Base-by-base conservation (phyloP, 2,888 invertebrate genomes). In the Tethea ocularis region DNA sequence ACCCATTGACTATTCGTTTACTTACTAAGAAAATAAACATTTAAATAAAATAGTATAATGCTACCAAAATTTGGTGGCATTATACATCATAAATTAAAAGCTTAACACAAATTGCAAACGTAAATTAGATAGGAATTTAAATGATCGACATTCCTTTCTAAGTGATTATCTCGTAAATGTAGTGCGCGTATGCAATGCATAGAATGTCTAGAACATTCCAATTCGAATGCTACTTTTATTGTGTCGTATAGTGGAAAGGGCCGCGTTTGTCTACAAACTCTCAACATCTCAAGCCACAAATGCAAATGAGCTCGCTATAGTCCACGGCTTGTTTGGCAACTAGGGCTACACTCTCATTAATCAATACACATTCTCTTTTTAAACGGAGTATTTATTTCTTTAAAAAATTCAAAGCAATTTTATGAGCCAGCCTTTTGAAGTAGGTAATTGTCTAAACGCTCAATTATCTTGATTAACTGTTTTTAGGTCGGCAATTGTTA, bases 311-410 rank as follows among this genome's bases (percentile, higher is more conserved):
- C 72, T 67, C 68, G 69, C 74, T 71, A 80, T 82, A 83, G 74
- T 80, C 81, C 84, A 86, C 85, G 86, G 80, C 79, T 87, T 82
- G 84, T 87, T 88, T 80, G 80, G 63, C 80, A 89, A 86, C 80
- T 83, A 78, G 87, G 73, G 71, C 84, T 75, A 66, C 67, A 77
- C 74, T 78, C 80, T 80, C 82, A 78, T 84, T 86, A 81, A 87
- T 89, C 86, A 85, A 86, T 87, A 84, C 71, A 79, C 81, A 78
- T 81, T 85, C 75, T 78, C 74, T 74, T 77, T 76, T 64, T 72
- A 70, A 74, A 64, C 63, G 60, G 56, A 24, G 61, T 64, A 67
- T 67, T 75, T 73, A 73, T 57, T 61, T 65, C 64, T 57, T 61
- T 57, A 57, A 60, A 64, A 55, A 64, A 68, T 66, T 63, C 65